Evolutionary conservation across 1,140 invertebrate genomes (phyloP).

Genomic region (Chelonus insularis): DNA sequence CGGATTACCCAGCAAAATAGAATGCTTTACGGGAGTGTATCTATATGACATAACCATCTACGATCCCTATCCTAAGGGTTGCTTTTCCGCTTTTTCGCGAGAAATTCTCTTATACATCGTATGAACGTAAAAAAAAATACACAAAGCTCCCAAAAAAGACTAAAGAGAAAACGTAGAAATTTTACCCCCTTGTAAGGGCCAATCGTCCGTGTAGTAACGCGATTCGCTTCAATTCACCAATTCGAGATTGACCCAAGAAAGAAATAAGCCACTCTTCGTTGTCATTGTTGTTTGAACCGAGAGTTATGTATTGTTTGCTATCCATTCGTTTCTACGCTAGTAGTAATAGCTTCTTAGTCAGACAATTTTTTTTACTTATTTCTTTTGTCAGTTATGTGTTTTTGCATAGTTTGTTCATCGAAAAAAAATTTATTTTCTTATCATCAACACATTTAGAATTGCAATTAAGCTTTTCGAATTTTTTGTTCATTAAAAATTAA

Average conservation of each 20-base stretch:
- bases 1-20: constrained; percentile 26
- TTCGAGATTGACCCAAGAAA: constrained; percentile 22
- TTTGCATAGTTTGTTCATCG: neutral
- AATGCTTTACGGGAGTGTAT: constrained; percentile 17
- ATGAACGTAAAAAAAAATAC: constrained; percentile 13
- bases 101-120: constrained; percentile 1
- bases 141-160: neutral
- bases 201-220: constrained; percentile 29
- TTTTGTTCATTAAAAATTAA: too few species aligned
- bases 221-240: constrained; percentile 28
- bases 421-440: constrained; percentile 6
- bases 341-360: constrained; percentile 17
- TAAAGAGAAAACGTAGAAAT: constrained; percentile 1
- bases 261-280: constrained; percentile 26
- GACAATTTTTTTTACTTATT: constrained; percentile 10
- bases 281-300: constrained; percentile 20
- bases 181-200: constrained; percentile 23
- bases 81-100: neutral
- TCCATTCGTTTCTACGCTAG: neutral
- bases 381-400: neutral
- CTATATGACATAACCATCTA: neutral
- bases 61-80: too few species aligned
- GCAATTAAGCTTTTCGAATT: too few species aligned
- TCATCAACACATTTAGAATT: too few species aligned
- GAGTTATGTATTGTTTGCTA: constrained; percentile 26